Conservation (phyloP, 2,888 invertebrate genomes). For the Troides helena region DNA sequence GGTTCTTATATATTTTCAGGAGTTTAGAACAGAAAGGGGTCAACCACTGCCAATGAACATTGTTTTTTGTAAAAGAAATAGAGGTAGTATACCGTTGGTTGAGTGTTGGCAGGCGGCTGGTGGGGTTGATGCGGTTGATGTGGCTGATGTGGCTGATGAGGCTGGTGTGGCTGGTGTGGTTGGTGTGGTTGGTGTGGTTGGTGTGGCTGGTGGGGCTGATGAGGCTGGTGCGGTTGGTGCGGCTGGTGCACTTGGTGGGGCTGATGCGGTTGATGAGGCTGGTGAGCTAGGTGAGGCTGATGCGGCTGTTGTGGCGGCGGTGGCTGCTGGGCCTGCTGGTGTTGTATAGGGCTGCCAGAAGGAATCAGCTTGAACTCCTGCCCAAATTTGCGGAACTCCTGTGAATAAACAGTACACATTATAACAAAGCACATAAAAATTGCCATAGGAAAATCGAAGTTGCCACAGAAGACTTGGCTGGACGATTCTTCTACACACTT, state of each 20-base stretch:
- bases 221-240: conserved; percentile 37
- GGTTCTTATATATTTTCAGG: no score
- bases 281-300: conserved; percentile 39
- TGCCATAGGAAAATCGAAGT: no score
- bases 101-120: conserved; percentile 27
- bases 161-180: conserved; percentile 24
- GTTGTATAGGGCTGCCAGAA: conserved; percentile 51
- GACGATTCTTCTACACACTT: no score
- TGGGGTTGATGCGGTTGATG: conserved; percentile 25
- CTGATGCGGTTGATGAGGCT: conserved; percentile 36
- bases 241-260: conserved; percentile 16
- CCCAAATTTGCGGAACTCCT: conserved; percentile 89
- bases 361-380: conserved; percentile 87
- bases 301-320: conserved; percentile 42
- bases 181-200: conserved; percentile 37
- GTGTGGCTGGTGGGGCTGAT: conserved; percentile 40
- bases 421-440: no score
- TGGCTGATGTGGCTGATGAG: conserved; percentile 36
- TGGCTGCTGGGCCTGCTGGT: conserved; percentile 37
- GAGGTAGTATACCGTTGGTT: conserved; percentile 25
- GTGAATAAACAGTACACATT: conserved; percentile 20
- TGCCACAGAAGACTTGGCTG: no score
- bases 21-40: no score
- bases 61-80: no score
- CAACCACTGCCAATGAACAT: no score